Evolutionary conservation across 2,113 vertebrate genomes (phyloP), one percentile per base, ranked within the genome.

Genomic region (Chlamydotis undulata): DNA sequence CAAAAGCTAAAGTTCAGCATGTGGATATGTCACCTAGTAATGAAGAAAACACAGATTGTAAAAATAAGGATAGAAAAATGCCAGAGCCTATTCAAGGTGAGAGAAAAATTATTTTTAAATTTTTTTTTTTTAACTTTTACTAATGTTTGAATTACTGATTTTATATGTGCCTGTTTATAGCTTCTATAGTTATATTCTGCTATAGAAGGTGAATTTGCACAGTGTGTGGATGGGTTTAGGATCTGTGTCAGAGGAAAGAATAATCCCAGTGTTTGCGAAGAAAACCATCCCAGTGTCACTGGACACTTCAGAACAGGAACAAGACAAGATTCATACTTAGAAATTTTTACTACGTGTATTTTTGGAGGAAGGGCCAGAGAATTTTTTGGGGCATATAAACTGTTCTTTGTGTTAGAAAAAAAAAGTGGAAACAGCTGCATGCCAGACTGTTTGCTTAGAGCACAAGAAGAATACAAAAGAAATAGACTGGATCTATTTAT

Each of bases 1-100:
- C 78, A 49, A 93, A 90, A 83, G 78, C 88, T 68, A 93, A 96
- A 90, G 41, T 93, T 93, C 95, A 94, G 67, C 82, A 88, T 31
- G 21, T 95, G 61, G 88, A 90, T 73, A 18, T 0, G 0, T 41
- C 49, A 7, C 41, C 73, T 61, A 65, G 24, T 60, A 83, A 68
- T 23, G 56, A 83, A n/a, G 70, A 56, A 52, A 60, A 82, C 45
- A 5, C 55, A 65, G 70, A 60, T 14, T 52, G 49, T 56, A 56
- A 79, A 92, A 89, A 25, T 47, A 24, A 60, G 22, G 87, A 85
- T 52, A 92, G 5, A 71, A 50, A 71, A 79, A 47, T 57, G 45
- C 49, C 61, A 83, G 87, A 90, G 4, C 3, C 29, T 47, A 8
- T 15, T 26, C 57, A 69, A 95, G 61, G 94, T 87, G 78, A 75